phyloP scores from a whole-genome alignment of 2,113 vertebrate genomes.

The Silurus glanis region DNA sequence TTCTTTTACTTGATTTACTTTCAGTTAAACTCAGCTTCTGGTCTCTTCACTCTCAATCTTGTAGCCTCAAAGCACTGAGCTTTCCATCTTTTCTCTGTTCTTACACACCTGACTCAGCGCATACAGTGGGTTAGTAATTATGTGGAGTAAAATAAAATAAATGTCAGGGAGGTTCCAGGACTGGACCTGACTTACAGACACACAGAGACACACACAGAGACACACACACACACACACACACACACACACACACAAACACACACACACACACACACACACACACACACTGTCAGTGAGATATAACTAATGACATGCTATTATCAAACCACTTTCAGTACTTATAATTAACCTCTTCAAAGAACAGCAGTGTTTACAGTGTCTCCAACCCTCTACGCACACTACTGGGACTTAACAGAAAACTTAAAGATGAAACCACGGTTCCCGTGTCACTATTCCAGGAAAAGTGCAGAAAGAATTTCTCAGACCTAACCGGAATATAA shows the following conservation, averaged over 20 bases:
- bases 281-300: background rate
- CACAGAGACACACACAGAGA: background rate
- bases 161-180: background rate
- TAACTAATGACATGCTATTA: background rate
- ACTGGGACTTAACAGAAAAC: background rate
- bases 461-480: background rate
- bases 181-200: background rate
- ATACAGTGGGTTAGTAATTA: background rate
- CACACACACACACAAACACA: too few species aligned
- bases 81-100: conserved; percentile 4
- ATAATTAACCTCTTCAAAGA: background rate
- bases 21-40: background rate
- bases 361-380: background rate
- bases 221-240: background rate
- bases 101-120: background rate
- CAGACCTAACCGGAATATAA: background rate
- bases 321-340: background rate
- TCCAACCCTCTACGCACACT: background rate
- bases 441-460: background rate
- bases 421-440: too few species aligned
- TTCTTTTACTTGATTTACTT: background rate
- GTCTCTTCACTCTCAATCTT: background rate
- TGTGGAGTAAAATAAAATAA: conserved; percentile 34
- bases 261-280: too few species aligned
- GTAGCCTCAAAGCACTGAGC: background rate